These are phyloP conservation scores for silkworm (Bombyx mori) DNA, from an alignment of 1,140 invertebrate species.

Conservation along the genomic window DNA sequence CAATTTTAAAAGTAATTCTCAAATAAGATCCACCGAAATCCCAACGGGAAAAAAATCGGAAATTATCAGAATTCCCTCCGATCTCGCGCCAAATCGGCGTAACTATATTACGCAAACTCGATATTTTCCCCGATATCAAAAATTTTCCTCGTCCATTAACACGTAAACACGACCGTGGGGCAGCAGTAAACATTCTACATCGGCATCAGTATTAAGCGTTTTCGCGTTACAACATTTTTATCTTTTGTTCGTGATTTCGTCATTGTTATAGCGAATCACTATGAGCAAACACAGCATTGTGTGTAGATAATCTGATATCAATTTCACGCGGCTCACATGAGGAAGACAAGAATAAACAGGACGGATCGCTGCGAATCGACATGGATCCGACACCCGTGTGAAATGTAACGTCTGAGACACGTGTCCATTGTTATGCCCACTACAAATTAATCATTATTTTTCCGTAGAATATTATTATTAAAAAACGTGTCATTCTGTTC, in stretches of 20 bases:
- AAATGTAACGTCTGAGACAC: constrained; percentile 3
- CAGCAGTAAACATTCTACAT: too few relatives aligned
- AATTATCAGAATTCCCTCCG: neutral
- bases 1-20: too few relatives aligned
- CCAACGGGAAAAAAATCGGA: too few relatives aligned
- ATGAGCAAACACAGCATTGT: constrained; percentile 40
- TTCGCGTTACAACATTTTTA: too few relatives aligned
- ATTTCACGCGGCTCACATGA: constrained; percentile 55
- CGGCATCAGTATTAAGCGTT: too few relatives aligned
- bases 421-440: neutral
- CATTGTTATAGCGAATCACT: constrained; percentile 34
- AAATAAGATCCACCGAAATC: too few relatives aligned
- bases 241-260: constrained; percentile 7
- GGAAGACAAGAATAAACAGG: constrained; percentile 38
- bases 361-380: constrained; percentile 15
- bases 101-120: neutral
- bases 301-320: constrained; percentile 43
- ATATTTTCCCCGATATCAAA: too few relatives aligned
- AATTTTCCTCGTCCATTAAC: too few relatives aligned
- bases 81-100: neutral
- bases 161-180: too few relatives aligned
- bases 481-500: too few relatives aligned
- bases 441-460: too few relatives aligned
- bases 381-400: constrained; percentile 33
- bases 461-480: too few relatives aligned